Evolutionary conservation across 2,797 vertebrate genomes (phyloP).

Genomic region (Gambusia yucatana): DNA sequence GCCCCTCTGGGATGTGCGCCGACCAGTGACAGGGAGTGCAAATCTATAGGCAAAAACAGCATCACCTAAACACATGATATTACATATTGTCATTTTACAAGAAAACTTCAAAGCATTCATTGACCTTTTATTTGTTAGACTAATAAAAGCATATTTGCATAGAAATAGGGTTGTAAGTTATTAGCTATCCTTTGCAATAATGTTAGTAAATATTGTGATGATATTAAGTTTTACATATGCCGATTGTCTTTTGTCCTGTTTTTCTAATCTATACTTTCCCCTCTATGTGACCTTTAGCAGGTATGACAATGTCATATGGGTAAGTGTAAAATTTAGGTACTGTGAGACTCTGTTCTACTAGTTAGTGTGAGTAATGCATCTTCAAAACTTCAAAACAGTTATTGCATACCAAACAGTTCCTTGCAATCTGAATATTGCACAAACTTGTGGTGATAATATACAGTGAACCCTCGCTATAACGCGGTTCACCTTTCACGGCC

Average conservation of each 20-base stretch:
- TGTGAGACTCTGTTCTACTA: neutral
- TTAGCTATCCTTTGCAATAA: neutral
- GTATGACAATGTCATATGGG: neutral
- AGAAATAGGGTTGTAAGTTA: neutral
- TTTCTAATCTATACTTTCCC: neutral
- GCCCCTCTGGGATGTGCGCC: conserved; percentile 57
- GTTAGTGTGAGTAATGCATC: neutral
- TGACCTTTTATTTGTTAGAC: neutral
- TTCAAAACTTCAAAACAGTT: neutral
- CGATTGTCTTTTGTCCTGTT: neutral
- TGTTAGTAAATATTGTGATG: neutral
- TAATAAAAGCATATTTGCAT: neutral
- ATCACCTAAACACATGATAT: conserved; percentile 24
- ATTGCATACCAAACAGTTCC: neutral
- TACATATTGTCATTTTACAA: neutral
- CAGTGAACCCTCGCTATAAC: too few relatives aligned
- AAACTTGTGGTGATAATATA: neutral
- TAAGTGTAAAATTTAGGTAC: neutral
- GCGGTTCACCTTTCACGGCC: too few relatives aligned
- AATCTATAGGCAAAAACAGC: conserved; percentile 34
- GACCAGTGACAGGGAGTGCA: conserved; percentile 51
- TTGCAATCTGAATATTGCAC: neutral
- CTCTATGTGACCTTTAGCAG: neutral
- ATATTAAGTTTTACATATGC: neutral
- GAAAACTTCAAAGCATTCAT: neutral